These are phyloP conservation scores for Sardina pilchardus DNA, from an alignment of 2,113 vertebrate genomes.

Conservation along the genomic window DNA sequence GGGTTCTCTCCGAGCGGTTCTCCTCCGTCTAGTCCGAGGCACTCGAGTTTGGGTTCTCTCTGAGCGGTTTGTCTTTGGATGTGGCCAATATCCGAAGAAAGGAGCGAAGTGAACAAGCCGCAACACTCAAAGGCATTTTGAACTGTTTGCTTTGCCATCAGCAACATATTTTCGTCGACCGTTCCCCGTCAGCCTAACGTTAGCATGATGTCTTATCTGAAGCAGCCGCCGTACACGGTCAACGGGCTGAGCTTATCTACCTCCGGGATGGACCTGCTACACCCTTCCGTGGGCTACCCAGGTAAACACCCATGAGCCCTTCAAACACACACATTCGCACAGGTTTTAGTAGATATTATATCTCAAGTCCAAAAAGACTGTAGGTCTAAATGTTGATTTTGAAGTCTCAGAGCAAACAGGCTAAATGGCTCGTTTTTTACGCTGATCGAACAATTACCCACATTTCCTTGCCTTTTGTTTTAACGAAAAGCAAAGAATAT, in stretches of 20 bases:
- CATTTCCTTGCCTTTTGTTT: not conserved
- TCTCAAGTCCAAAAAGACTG: not conserved
- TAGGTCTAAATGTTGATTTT: not conserved
- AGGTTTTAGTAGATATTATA: not conserved
- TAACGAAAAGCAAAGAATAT: not conserved
- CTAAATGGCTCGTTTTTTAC: not conserved
- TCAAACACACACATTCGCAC: not conserved
- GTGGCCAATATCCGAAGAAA: conserved; percentile 16
- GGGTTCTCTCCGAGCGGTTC: conserved; percentile 32
- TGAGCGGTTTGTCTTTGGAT: conserved; percentile 34
- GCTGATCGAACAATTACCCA: not conserved
- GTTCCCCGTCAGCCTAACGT: conserved; percentile 70
- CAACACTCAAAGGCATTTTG: not conserved
- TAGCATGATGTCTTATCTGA: conserved; percentile 99
- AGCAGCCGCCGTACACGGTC: conserved; percentile 97
- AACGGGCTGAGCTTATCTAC: conserved; percentile 96
- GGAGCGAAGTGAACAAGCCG: conserved; percentile 12
- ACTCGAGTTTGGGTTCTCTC: conserved; percentile 7
- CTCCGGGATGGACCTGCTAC: conserved; percentile 95
- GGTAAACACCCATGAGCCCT: conserved; percentile 74
- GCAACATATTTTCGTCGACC: conserved; percentile 9
- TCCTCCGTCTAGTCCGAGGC: no score
- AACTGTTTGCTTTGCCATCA: conserved; percentile 18
- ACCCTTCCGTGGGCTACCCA: conserved; percentile 97
- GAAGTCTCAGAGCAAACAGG: not conserved